Evolutionary conservation across 2,888 invertebrate genomes (phyloP).

Genomic region (Thymelicus lineola): DNA sequence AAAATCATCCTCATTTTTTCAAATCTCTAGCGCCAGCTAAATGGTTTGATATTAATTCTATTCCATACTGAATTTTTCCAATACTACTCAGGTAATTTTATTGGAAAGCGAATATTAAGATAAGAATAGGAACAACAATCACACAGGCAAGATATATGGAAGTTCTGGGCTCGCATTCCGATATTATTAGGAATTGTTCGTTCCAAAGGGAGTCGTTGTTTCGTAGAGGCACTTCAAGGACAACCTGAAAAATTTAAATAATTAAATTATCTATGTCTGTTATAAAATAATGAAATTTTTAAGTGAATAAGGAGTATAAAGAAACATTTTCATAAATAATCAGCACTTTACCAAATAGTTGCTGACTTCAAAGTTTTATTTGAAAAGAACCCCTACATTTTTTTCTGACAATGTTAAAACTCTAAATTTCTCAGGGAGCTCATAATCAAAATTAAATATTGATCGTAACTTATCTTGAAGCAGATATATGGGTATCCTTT

Average conservation of each 20-base stretch:
- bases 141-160: constrained; percentile 88
- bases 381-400: too few relatives aligned
- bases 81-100: constrained; percentile 58
- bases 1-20: neutral
- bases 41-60: neutral
- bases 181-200: constrained; percentile 89
- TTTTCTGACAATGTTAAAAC: too few relatives aligned
- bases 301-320: too few relatives aligned
- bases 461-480: too few relatives aligned
- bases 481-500: too few relatives aligned
- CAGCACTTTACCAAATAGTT: too few relatives aligned
- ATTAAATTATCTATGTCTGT: neutral
- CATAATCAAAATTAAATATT: too few relatives aligned
- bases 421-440: too few relatives aligned
- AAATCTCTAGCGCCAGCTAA: neutral
- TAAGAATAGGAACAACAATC: constrained; percentile 88
- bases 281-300: too few relatives aligned
- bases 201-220: constrained; percentile 89
- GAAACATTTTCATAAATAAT: too few relatives aligned
- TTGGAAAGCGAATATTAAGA: constrained; percentile 90
- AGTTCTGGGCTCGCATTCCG: constrained; percentile 90
- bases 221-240: constrained; percentile 88
- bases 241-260: constrained; percentile 67
- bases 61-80: neutral
- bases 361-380: too few relatives aligned